Evolutionary conservation across 2,797 vertebrate genomes (phyloP), one percentile per base, ranked within the genome.

Genomic region (Saxicola maurus): DNA sequence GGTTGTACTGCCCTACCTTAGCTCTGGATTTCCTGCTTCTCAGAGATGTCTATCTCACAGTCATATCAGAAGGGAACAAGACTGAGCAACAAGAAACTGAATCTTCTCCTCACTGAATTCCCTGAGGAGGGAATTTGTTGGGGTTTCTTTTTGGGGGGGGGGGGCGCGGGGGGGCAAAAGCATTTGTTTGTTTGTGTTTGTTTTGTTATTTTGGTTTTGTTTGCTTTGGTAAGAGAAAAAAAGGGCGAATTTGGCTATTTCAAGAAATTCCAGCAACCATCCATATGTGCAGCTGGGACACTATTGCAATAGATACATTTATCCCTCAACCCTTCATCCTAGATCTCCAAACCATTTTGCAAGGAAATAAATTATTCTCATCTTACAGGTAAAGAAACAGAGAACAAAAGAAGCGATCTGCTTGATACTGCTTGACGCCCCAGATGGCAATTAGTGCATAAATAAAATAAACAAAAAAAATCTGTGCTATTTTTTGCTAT

Each of bases 11-110:
- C 61, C 16, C 28, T 31, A 46, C 28, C 28, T 48, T 60, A 57
- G 33, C 66, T 78, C 51, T 27, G n/a, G 6, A 60, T 89, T 94
- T 90, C 89, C 87, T 91, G 73, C 55, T 93, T 86, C 80, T 83
- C 82, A 35, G 51, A 51, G 17, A 17, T 59, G 30, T 83, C 25
- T 53, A 8, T 77, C 61, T 87, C 40, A 30, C 25, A 2, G 2
- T 37, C 40, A 17, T 62, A 17, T 9, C 27, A 18, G 17, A 76
- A 71, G 25, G 21, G 74, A 79, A 59, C 13, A 55, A 81, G 43
- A 40, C 43, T 24, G 30, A 40, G 46, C 66, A 92, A 73, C 20
- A 37, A 86, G 62, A 78, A 87, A 61, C 38, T 3, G 16, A 77
- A 64, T 68, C 8, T 69, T 79, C 59, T 72, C 28, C 27, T 66